Conservation (phyloP, 2,797 vertebrate species). For the Apogon talboti region DNA sequence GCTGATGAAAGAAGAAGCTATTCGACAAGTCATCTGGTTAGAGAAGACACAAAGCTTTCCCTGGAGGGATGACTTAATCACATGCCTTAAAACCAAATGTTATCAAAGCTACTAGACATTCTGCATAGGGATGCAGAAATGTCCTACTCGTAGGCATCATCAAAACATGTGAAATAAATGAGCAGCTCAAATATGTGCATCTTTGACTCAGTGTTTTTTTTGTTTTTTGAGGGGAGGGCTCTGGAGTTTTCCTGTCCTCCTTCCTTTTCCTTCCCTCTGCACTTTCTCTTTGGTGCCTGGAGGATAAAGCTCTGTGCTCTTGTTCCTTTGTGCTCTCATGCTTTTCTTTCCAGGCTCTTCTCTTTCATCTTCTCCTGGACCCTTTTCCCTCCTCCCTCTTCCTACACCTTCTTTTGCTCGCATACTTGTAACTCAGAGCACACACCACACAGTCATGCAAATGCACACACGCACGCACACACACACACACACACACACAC, state of each 20-base stretch:
- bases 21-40: slow-evolving; percentile 20
- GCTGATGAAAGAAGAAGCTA: slow-evolving; percentile 1
- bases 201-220: slow-evolving; percentile 20
- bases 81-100: slow-evolving; percentile 21
- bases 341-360: slow-evolving; percentile 48
- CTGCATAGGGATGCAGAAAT: slow-evolving; percentile 24
- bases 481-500: background rate
- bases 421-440: slow-evolving; percentile 19
- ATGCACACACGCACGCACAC: background rate
- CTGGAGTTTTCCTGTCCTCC: slow-evolving; percentile 40
- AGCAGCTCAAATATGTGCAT: slow-evolving; percentile 23
- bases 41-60: slow-evolving; percentile 9
- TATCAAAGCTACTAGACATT: slow-evolving; percentile 13
- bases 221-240: background rate
- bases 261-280: slow-evolving; percentile 47
- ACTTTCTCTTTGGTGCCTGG: slow-evolving; percentile 54
- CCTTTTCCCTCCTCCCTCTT: slow-evolving; percentile 31
- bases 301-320: slow-evolving; percentile 43
- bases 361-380: slow-evolving; percentile 61
- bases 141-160: background rate
- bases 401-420: slow-evolving; percentile 26
- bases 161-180: slow-evolving; percentile 9
- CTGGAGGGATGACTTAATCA: slow-evolving; percentile 34
- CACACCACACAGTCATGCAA: slow-evolving; percentile 10
- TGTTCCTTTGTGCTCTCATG: slow-evolving; percentile 46